Base-by-base conservation (phyloP, 2,797 vertebrate genomes). In the Dendrocincla fuliginosa region DNA sequence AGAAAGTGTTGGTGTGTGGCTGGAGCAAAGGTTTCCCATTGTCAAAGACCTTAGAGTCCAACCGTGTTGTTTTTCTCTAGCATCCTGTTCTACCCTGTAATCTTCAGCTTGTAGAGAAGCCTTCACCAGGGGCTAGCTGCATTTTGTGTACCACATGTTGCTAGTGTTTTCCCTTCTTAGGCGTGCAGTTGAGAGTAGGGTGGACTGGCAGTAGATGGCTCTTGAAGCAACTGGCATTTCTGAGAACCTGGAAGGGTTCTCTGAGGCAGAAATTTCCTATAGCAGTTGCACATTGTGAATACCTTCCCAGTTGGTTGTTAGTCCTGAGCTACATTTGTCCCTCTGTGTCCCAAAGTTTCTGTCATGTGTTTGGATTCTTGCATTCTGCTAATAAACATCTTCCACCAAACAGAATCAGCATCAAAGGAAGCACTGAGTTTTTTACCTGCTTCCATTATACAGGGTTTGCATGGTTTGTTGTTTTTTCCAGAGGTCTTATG, bases 401-500 rank as follows among this genome's bases (percentile, higher is more conserved):
- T 76, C 49, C 35, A 65, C 52, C 18, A 46, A 69, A 93, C 67
- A 55, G 61, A 73, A 79, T 56, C 32, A 65, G 42, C 53, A 46
- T 37, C 35, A 15, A 41, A 73, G 89, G 41, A 61, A 69, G 32
- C 68, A 59, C 5, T 80, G 80, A 5, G 11, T 69, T 71, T 89
- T 89, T 76, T 59, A 84, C 87, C 59, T 80, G 88, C 79, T 68
- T 91, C 37, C 33, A 53, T 91, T 84, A 89, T 60, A 85, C 28
- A 76, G 59, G 17, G 33, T 35, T 88, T 75, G 59, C 32, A 24
- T 68, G 17, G 30, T 32, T 53, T 53, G 16, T 15, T 11, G 87
- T 87, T 84, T 63, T 47, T 83, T 28, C 27, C 69, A 91, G 84
- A 87, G 69, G 78, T 92, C 63, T 39, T 92, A 78, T 94, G 83